phyloP scores from a whole-genome alignment of 53 echinoderm and acorn worm genomes.

The Henricia sp. region DNA sequence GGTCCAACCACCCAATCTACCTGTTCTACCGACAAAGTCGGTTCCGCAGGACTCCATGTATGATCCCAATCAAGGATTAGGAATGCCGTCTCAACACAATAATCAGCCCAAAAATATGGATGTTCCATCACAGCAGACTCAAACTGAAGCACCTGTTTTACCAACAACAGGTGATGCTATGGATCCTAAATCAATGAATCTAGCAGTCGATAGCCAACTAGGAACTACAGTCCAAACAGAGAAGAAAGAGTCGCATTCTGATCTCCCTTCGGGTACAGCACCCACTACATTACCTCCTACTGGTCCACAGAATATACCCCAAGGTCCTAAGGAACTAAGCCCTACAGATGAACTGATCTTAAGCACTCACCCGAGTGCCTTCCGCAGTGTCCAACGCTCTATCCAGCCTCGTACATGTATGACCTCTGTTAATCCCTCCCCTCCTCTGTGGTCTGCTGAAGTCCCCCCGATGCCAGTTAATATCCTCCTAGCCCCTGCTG shows the following conservation, averaged over 20 bases:
- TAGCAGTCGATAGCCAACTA: not conserved
- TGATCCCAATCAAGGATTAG: conserved; percentile 7
- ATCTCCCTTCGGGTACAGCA: not conserved
- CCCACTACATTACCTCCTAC: conserved; percentile 22
- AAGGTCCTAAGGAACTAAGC: conserved; percentile 55
- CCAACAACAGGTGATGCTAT: not conserved
- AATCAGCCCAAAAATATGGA: not conserved
- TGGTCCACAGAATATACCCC: conserved; percentile 28
- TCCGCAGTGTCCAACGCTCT: conserved; percentile 69
- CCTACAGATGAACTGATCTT: conserved; percentile 32
- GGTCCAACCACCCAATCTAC: no score
- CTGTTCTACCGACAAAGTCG: no score
- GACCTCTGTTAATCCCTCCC: conserved; percentile 83
- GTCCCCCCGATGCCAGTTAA: conserved; percentile 86
- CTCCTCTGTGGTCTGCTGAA: conserved; percentile 95
- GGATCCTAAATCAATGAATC: not conserved
- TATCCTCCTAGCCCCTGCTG: conserved; percentile 88
- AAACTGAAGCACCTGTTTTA: not conserved
- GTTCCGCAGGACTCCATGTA: no score
- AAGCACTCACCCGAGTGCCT: conserved; percentile 75
- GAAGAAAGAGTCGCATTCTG: not conserved
- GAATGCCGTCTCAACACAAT: conserved; percentile 3
- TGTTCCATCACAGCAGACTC: not conserved
- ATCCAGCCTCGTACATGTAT: conserved; percentile 38
- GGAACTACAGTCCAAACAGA: not conserved